Evolutionary conservation across 2,888 invertebrate species (phyloP).

Genomic region (Parnassius orleans): DNA sequence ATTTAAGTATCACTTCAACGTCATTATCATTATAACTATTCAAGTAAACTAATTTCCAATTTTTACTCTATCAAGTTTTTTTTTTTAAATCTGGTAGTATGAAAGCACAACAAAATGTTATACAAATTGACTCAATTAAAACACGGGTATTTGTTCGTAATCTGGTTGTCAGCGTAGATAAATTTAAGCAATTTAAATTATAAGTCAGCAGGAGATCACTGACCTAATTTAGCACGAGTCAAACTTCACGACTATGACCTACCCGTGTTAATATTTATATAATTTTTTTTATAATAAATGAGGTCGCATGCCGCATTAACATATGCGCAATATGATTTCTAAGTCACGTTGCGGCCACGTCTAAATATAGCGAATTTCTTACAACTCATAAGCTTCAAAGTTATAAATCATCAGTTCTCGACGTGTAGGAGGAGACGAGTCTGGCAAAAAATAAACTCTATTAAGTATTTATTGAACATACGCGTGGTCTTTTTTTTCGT

Average conservation of each 20-base stretch:
- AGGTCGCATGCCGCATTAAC: constrained; percentile 24
- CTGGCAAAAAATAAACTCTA: constrained; percentile 24
- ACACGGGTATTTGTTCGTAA: too few relatives aligned
- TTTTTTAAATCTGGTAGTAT: too few relatives aligned
- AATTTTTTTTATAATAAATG: constrained; percentile 12
- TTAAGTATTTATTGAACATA: constrained; percentile 24
- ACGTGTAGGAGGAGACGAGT: constrained; percentile 20
- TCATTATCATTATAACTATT: too few relatives aligned
- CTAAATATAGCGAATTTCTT: constrained; percentile 27
- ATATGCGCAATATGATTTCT: constrained; percentile 24
- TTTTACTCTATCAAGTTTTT: too few relatives aligned
- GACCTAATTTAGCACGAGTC: constrained; percentile 14
- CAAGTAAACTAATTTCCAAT: too few relatives aligned
- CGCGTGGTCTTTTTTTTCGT: constrained; percentile 12
- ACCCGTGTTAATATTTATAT: constrained; percentile 2
- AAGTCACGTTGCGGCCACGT: constrained; percentile 13
- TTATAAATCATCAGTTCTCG: constrained; percentile 25
- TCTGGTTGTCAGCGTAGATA: too few relatives aligned
- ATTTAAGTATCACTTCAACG: too few relatives aligned
- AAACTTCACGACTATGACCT: constrained; percentile 2
- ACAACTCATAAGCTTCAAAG: constrained; percentile 25
- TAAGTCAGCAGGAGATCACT: constrained; percentile 10
- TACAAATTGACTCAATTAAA: too few relatives aligned
- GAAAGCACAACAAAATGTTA: too few relatives aligned
- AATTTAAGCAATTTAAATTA: not conserved